Evolutionary conservation across 30 jellyfish, hydroid and myxozoan species (phyloP).

Genomic region (Turritopsis rubra): DNA sequence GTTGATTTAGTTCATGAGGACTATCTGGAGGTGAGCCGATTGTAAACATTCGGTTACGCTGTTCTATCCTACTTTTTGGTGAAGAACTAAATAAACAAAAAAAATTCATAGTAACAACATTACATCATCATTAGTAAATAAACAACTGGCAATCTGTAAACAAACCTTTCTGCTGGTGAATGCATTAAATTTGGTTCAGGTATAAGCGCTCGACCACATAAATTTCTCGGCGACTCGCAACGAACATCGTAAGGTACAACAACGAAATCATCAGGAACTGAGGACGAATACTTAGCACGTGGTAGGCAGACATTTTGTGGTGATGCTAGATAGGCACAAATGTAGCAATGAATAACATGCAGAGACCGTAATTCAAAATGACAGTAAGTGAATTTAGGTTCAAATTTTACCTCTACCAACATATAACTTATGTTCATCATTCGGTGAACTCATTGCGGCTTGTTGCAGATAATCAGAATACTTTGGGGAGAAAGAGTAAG

Average conservation of each 20-base stretch:
- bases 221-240: slow-evolving; percentile 17
- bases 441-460: slow-evolving; percentile 22
- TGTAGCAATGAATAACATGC: no score
- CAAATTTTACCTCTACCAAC: slow-evolving; percentile 26
- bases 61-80: slow-evolving; percentile 20
- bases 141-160: not conserved
- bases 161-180: slow-evolving; percentile 28
- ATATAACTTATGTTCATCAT: not conserved
- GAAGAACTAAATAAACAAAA: slow-evolving; percentile 26
- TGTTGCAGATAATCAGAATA: slow-evolving; percentile 37
- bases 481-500: slow-evolving; percentile 40
- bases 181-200: slow-evolving; percentile 8
- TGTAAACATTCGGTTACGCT: slow-evolving; percentile 2
- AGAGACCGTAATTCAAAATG: not conserved
- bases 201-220: not conserved
- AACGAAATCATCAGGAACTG: slow-evolving; percentile 42
- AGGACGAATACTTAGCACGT: not conserved
- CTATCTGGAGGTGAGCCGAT: slow-evolving; percentile 35
- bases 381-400: no score
- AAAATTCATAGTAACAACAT: not conserved
- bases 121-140: no score
- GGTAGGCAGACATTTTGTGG: slow-evolving; percentile 10
- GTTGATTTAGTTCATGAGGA: slow-evolving; percentile 1
- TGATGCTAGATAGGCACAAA: slow-evolving; percentile 8
- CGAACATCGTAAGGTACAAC: slow-evolving; percentile 28